Percentiles rank a stretch among this genome's conserved stretches.
Evolutionary conservation across 2,113 vertebrate genomes (phyloP).

Genomic region (Nyctereutes procyonoides): DNA sequence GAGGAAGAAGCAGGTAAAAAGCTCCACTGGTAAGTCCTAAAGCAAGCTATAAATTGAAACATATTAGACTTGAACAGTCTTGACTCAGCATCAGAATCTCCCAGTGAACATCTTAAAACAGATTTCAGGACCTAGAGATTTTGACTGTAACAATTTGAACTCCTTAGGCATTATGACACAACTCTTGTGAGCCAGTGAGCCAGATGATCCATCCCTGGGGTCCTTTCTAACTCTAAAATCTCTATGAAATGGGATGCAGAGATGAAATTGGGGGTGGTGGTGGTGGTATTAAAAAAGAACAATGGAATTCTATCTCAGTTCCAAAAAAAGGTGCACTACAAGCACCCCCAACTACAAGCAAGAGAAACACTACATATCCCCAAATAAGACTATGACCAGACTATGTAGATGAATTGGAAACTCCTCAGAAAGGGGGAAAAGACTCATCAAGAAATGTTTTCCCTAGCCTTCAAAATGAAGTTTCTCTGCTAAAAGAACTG

Average conservation of each 20-base stretch:
- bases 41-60: conserved; percentile 6
- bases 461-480: background rate
- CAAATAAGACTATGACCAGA: background rate
- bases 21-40: background rate
- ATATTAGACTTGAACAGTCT: background rate
- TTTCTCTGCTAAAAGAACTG: background rate
- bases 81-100: background rate
- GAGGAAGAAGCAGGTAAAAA: background rate
- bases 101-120: background rate
- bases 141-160: background rate
- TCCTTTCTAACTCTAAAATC: background rate
- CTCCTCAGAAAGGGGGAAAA: background rate
- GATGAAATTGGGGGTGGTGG: background rate
- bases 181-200: background rate
- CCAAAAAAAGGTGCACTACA: background rate
- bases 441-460: background rate
- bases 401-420: background rate
- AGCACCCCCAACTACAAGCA: background rate
- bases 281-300: background rate
- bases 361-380: background rate
- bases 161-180: background rate
- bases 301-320: background rate
- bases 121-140: background rate
- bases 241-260: background rate
- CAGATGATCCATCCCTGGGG: background rate